Evolutionary conservation across 2,888 invertebrate genomes (phyloP), one percentile per base, ranked within the genome.

Genomic region (Nasonia oneida): DNA sequence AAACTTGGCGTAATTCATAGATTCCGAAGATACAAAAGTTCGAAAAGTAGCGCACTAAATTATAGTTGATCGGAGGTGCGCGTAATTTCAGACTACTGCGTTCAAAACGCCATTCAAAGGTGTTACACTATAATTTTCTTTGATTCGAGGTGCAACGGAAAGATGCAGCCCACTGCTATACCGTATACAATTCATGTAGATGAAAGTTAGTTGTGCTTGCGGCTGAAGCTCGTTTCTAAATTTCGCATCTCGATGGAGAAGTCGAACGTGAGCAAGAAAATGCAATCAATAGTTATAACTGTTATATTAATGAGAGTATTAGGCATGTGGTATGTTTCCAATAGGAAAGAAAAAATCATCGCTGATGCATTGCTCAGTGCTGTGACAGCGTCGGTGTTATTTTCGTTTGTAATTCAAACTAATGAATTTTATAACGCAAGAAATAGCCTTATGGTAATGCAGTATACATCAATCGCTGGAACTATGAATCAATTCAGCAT

Each of bases 271-370:
- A 3, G 1, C 1, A 80, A 80, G n/a, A 10, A 70, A 71, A 33
- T 6, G 0, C 53, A 57, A 15, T 89, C 90, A 14, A 87, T 89
- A 53, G 88, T 79, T 87, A 74, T 88, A 79, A 88, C 88, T 37
- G 84, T 88, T 50, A 87, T 90, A 83, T 89, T 88, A 61, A 89
- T 91, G 90, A 85, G 75, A 64, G 39, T 88, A 18, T 87, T 90
- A 67, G 90, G 90, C 39, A 89, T 90, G 89, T 89, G 89, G 90
- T 87, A 89, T 37, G 67, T 88, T 2, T 73, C 88, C 39, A 88
- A 77, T 39, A 73, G 77, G 70, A 86, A 83, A 15, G 89, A 89
- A 79, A 86, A 88, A 87, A 61, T 89, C 8, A 79, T 89, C 14
- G 86, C 89, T 8, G 87, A 89, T 67, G 71, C 85, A 8, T 85